Conservation (phyloP, 2,113 vertebrate species). For the Fregata magnificens region DNA sequence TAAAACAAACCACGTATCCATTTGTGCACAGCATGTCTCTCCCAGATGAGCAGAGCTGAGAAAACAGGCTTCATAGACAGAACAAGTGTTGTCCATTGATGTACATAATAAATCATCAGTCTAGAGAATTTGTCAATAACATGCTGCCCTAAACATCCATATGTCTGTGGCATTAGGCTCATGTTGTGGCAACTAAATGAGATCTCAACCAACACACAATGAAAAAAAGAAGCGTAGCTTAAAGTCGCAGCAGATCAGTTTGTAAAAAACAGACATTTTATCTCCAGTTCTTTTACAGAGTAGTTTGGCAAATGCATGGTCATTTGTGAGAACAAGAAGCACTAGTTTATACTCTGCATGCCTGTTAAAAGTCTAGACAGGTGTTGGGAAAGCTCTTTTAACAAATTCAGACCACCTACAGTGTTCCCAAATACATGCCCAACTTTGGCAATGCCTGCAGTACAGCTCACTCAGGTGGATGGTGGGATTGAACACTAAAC, state of each 20-base stretch:
- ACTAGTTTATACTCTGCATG: not conserved
- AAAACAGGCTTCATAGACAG: constrained; percentile 63
- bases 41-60: constrained; percentile 60
- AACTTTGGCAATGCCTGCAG: not conserved
- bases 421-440: not conserved
- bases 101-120: constrained; percentile 74
- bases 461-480: not conserved
- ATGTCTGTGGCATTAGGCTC: constrained; percentile 36
- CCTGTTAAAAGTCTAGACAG: not conserved
- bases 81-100: constrained; percentile 65
- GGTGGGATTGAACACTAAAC: not conserved
- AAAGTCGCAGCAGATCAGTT: constrained; percentile 39
- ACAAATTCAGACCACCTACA: not conserved
- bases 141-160: constrained; percentile 58
- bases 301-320: constrained; percentile 20
- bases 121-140: constrained; percentile 74
- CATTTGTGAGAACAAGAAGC: constrained; percentile 13
- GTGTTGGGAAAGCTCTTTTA: not conserved
- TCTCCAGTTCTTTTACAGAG: not conserved
- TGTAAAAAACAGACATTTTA: constrained; percentile 45
- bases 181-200: constrained; percentile 64
- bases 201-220: constrained; percentile 36
- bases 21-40: constrained; percentile 53
- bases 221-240: constrained; percentile 8
- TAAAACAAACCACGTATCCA: constrained; percentile 14